A percentile compares a stretch with the other conserved stretches of the same genome.
Conservation (phyloP, 37 sponge, comb jelly and placozoan genomes). For the Hexactinellida sp. region DNA sequence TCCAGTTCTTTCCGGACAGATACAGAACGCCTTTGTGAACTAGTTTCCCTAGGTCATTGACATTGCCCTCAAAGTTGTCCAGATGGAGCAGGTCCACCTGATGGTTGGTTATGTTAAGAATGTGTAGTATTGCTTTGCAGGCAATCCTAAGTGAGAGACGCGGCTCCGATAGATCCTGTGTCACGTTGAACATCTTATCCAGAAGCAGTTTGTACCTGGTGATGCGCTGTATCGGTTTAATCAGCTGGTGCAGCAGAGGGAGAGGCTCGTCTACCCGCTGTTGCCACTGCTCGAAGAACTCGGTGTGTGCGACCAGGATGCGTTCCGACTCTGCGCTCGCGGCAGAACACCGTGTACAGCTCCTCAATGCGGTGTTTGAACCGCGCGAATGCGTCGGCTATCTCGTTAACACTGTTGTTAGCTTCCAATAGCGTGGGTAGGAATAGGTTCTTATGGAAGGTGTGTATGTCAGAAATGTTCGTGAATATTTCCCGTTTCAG, state of each 20-base stretch:
- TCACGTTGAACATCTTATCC: neutral
- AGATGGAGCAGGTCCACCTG: neutral
- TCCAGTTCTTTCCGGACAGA: neutral
- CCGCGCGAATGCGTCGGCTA: neutral
- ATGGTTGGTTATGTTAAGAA: constrained; percentile 6
- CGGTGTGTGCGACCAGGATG: neutral
- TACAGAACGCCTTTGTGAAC: neutral
- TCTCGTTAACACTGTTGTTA: neutral
- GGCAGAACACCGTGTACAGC: constrained; percentile 1
- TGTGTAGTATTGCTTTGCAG: neutral
- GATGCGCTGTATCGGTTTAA: constrained; percentile 11
- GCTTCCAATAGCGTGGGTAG: neutral
- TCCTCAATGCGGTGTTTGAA: constrained; percentile 4
- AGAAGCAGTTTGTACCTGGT: neutral
- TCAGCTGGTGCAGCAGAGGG: neutral
- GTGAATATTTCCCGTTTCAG: neutral
- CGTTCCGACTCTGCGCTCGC: neutral
- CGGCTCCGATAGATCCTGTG: neutral
- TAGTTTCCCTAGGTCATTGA: neutral
- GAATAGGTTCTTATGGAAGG: neutral
- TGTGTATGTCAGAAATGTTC: neutral
- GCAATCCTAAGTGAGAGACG: neutral
- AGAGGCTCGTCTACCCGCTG: neutral
- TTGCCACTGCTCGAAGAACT: constrained; percentile 12
- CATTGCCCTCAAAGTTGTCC: neutral